phyloP scores from a whole-genome alignment of 1,140 invertebrate species.

The Caenorhabditis inopinata region DNA sequence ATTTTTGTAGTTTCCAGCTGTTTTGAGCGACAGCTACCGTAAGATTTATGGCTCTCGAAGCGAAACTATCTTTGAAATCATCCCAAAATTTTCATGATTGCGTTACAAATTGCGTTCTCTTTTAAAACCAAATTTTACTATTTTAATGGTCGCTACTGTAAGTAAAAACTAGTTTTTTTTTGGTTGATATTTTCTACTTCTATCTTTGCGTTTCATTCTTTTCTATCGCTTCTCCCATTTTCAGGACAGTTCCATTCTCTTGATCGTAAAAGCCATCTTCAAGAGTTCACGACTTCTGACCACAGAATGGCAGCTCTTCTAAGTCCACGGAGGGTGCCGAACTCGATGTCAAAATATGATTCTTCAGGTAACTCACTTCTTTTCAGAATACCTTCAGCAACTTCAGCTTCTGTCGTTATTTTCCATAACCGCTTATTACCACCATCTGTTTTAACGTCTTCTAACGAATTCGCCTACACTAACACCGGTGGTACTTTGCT shows the following conservation, averaged over 20 bases:
- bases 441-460: not conserved
- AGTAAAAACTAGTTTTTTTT: not conserved
- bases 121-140: no score
- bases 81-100: no score
- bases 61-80: no score
- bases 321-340: slow-evolving; percentile 4
- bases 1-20: no score
- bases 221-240: not conserved
- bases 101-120: no score
- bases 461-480: not conserved
- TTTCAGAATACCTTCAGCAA: no score
- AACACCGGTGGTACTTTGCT: not conserved
- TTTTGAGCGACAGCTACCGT: no score
- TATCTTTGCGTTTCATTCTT: not conserved
- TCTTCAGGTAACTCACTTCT: not conserved
- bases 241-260: slow-evolving; percentile 35
- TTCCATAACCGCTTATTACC: no score
- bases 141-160: no score
- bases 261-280: slow-evolving; percentile 55
- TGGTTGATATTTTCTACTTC: not conserved
- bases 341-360: slow-evolving; percentile 21
- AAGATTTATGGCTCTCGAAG: no score
- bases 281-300: slow-evolving; percentile 12
- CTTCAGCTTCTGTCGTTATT: no score
- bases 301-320: slow-evolving; percentile 28